Evolutionary conservation across 2,888 invertebrate genomes (phyloP).

Genomic region (Mystacides longicornis): DNA sequence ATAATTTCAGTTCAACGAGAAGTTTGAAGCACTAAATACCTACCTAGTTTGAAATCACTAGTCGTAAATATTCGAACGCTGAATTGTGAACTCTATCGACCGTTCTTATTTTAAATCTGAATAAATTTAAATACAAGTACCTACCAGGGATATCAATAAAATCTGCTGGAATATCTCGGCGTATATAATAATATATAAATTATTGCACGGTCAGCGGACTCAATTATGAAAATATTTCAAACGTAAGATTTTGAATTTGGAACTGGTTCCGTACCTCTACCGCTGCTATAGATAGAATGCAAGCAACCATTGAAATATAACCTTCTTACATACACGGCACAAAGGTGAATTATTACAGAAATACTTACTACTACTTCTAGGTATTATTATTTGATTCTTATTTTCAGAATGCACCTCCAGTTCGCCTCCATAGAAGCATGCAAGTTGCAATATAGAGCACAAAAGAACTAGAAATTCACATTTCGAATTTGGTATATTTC

Average conservation of each 20-base stretch:
- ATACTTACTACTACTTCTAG: neutral
- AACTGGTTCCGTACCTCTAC: neutral
- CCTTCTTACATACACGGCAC: neutral
- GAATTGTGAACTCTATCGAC: no score
- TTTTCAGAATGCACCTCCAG: neutral
- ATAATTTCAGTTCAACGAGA: no score
- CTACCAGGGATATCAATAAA: no score
- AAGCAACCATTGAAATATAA: neutral
- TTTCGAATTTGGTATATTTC: neutral
- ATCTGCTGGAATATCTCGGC: no score
- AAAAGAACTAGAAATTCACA: constrained; percentile 1
- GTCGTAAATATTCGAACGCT: no score
- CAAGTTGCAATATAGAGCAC: neutral
- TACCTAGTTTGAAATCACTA: no score
- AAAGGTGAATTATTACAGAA: neutral
- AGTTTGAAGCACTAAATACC: no score
- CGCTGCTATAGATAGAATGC: neutral
- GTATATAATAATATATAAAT: neutral
- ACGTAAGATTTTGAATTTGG: neutral
- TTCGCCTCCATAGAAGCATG: neutral
- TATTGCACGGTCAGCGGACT: neutral
- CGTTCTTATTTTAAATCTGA: no score
- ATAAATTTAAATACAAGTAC: no score
- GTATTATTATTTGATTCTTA: neutral
- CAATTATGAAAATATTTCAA: neutral